Conservation (phyloP, 30 jellyfish, hydroid and myxozoan species). For the Turritopsis dohrnii region DNA sequence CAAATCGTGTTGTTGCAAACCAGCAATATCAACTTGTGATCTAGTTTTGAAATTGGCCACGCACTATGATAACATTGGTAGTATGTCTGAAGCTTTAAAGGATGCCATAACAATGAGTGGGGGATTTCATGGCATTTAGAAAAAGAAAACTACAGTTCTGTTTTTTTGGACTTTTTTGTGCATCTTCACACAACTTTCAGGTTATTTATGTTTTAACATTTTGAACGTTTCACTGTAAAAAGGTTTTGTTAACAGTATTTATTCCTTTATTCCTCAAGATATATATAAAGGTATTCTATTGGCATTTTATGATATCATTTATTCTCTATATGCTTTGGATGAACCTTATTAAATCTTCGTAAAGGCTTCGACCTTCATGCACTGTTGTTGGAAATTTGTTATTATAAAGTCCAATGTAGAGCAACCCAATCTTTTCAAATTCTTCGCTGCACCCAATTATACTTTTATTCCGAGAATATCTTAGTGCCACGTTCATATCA, state of each 20-base stretch:
- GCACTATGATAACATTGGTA: constrained; percentile 17
- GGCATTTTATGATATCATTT: not conserved
- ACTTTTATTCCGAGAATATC: constrained; percentile 1
- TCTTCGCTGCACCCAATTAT: constrained; percentile 9
- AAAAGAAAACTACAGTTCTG: not conserved
- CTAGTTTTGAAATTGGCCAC: constrained; percentile 18
- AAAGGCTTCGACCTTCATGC: constrained; percentile 2
- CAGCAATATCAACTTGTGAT: constrained; percentile 35
- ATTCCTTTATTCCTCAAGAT: not conserved
- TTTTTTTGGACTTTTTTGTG: not conserved
- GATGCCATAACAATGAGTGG: constrained; percentile 20
- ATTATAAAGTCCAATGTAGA: not conserved
- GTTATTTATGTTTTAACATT: not conserved
- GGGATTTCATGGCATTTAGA: constrained; percentile 24
- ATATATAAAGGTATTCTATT: not conserved
- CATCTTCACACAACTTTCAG: not conserved
- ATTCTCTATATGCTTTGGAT: not conserved
- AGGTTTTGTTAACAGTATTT: not conserved
- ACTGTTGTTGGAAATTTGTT: not conserved
- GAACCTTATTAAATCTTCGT: not conserved
- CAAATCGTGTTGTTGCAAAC: constrained; percentile 31
- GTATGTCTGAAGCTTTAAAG: constrained; percentile 24
- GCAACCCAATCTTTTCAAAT: not conserved
- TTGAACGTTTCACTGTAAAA: not conserved
- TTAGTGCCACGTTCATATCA: not conserved